Evolutionary conservation across 1,140 invertebrate species (phyloP), one percentile per base, ranked within the genome.

Genomic region (Conus ventricosus): DNA sequence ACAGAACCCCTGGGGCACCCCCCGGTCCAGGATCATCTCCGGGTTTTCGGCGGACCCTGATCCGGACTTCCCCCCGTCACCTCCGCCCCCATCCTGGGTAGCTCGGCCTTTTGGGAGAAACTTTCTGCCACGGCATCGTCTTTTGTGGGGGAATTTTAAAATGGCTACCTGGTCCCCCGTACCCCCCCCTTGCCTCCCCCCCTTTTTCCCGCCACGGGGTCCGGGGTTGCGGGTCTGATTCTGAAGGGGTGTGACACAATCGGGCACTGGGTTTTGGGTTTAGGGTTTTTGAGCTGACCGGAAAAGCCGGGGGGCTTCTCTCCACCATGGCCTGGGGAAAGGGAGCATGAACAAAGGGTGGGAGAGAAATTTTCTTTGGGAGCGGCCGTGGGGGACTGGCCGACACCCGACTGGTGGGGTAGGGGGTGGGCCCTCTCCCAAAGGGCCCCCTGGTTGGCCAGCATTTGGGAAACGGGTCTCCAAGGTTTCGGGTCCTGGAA

Each of bases 221-320:
- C 84, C 88, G n/a, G 71, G 25, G 57, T 67, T 75, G 71, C 88
- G 81, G 6, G 91, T 75, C 88, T 88, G 27, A 94, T 91, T 71
- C 91, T 89, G 86, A 94, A 94, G 25, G 93, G 0, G 93, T 92
- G 87, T 93, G 13, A 93, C 90, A 76, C 93, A 93, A 81, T 93
- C 91, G 27, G 27, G 92, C 90, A 67, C 90, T 89, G 11, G 92
- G 92, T 88, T 93, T 93, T n/a, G n/a, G n/a, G n/a, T 93, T 89
- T 17, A 92, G 84, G 84, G 57, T 93, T 90, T 15, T 88, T 92
- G 25, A 91, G 89, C 71, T 92, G 92, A 80, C 91, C n/a, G n/a
- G n/a, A n/a, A 88, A 53, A 90, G 88, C 80, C 92, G 83, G 5
- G 83, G 5, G 91, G 91, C 57, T 92, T 92, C n/a, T 89, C 85